Evolutionary conservation across 2,113 vertebrate genomes (phyloP).

Genomic region (Chroicocephalus ridibundus): DNA sequence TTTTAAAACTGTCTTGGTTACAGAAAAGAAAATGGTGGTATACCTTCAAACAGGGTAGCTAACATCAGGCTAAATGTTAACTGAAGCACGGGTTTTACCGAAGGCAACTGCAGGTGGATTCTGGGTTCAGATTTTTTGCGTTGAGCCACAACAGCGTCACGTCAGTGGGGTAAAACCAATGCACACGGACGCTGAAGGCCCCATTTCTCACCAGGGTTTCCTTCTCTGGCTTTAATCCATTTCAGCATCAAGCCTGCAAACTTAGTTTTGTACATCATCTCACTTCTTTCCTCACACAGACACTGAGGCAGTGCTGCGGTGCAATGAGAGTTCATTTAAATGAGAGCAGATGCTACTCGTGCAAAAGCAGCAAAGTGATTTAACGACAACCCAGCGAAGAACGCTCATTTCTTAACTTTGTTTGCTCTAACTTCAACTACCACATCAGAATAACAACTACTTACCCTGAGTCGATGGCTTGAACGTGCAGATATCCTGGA

Average conservation of each 20-base stretch:
- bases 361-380: background rate
- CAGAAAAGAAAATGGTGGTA: background rate
- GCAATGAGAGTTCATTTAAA: background rate
- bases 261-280: background rate
- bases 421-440: background rate
- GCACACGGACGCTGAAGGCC: too few relatives aligned
- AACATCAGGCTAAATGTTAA: background rate
- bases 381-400: background rate
- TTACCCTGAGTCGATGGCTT: slow-evolving; percentile 79
- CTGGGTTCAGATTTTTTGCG: background rate
- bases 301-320: accelerated
- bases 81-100: background rate
- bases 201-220: background rate
- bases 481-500: slow-evolving; percentile 82
- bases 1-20: background rate
- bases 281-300: background rate
- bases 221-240: background rate
- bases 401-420: background rate
- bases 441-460: background rate
- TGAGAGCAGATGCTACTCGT: background rate
- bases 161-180: accelerated
- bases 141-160: background rate
- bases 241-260: background rate
- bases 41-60: background rate
- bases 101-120: background rate